Evolutionary conservation across 2,113 vertebrate species (phyloP), one percentile per base, ranked within the genome.

Genomic region (Corydoras sp.): DNA sequence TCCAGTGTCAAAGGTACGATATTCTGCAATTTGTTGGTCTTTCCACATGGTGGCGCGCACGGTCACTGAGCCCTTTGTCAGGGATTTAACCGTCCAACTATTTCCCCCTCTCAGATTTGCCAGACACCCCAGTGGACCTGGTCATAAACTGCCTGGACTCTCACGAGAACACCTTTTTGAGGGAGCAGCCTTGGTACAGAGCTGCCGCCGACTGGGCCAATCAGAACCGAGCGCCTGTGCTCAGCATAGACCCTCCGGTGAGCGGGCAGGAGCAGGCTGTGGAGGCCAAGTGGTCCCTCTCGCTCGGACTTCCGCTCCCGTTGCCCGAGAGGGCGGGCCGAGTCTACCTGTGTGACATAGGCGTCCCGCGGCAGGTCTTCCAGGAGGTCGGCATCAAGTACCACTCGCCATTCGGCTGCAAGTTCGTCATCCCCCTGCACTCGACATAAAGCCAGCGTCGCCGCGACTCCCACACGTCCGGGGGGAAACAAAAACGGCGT

Each of bases 121-220:
- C 97, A 1, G 89, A 90, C 63, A 94, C 91, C 30, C 96, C 97
- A 0, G 95, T 99, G 15, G 97, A 99, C 86, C 88, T 99, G 4
- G 96, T 99, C 77, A 97, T 99, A 80, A 97, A 96, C 90, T 98
- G 96, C 83, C 89, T 99, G 81, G 96, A 98, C 86, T 98, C 95
- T 75, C 94, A 97, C 0, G 95, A 98, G 74, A 98, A 95, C 32
- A 92, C 93, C 81, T 97, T 95, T 72, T 85, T 98, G 81, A 85
- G 94, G 73, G 97, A 98, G 78, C 97, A 98, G 85, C 95, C 94
- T 0, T 99, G 97, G 97, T 97, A 99, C 88, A 90, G 90, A 78
- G 93, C 93, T 0, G 95, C 95, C 0, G 94, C 95, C 62, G 92
- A 96, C 84, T 99, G 97, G 97, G 96, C 96, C 49, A 98, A 97